Conservation (phyloP, 2,113 vertebrate species). For the Erythrocercus mccallii region DNA sequence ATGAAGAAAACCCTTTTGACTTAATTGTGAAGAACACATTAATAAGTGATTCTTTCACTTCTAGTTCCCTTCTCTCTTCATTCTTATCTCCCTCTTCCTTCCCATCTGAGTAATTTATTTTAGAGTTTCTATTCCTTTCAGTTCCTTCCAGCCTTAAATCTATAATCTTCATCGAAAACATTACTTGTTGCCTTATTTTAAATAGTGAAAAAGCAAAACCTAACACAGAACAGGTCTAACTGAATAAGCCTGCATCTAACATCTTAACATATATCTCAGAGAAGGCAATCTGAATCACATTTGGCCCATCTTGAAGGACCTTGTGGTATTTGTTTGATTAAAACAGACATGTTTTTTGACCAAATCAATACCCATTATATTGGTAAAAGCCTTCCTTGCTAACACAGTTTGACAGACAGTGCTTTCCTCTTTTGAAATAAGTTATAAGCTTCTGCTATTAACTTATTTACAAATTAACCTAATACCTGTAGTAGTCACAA, state of each 20-base stretch:
- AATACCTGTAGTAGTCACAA: neutral
- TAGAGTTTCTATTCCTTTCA: neutral
- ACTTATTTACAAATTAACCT: neutral
- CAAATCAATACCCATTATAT: neutral
- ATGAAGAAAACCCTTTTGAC: neutral
- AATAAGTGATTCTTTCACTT: neutral
- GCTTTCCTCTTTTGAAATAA: neutral
- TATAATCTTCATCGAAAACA: neutral
- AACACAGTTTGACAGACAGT: neutral
- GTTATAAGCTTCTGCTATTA: neutral
- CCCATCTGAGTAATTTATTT: neutral
- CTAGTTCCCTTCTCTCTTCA: neutral
- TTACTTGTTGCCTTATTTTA: neutral
- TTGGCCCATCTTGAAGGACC: neutral
- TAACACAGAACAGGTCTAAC: neutral
- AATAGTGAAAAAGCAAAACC: neutral
- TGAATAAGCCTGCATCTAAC: neutral
- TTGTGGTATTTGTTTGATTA: neutral
- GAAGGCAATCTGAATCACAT: neutral
- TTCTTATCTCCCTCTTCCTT: neutral
- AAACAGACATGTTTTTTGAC: neutral
- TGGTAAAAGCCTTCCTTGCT: neutral
- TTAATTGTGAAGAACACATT: neutral
- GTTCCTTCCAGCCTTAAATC: neutral
- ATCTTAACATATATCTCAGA: accelerated